Evolutionary conservation across 2,113 vertebrate genomes (phyloP), one percentile per base, ranked within the genome.

Genomic region (Thomomys bottae): DNA sequence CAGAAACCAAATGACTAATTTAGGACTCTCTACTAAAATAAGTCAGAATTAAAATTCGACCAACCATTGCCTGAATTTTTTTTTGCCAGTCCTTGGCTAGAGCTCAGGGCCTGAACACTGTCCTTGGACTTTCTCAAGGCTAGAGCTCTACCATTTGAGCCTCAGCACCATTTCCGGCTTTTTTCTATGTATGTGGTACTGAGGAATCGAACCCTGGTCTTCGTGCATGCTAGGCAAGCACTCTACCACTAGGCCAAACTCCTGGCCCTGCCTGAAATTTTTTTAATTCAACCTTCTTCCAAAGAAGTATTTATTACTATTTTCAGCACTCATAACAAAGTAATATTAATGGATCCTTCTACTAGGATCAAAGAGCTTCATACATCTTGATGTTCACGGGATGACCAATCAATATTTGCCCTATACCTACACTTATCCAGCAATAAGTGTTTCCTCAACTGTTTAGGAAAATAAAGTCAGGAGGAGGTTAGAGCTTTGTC

Each of bases 1-100:
- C 10, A 36, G 57, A 94, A 17, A 85, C 17, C 63, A 77, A 54
- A 94, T 77, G 82, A 91, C 54, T 91, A 91, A 88, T 92, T 32
- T 49, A 23, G 88, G 20, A 14, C 26, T 89, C 24, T 80, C n/a
- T 78, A 49, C 68, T 82, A 93, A 85, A 78, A 87, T 76, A 82
- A 91, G 34, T 78, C 34, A 40, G 38, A 90, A 66, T 80, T 94
- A 89, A 75, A 92, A 54, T 4, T 34, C 30, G 75, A 54, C 15
- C 82, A 90, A 78, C 26, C 6, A 76, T 34, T 32, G 72, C 26
- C 32, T 59, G 63, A 38, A 7, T 30, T 81, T 91, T 84, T 23
- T 90, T 12, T 81, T n/a, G n/a, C n/a, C n/a, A n/a, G n/a, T n/a
- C n/a, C n/a, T n/a, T n/a, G n/a, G n/a, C n/a, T n/a, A n/a, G n/a